A percentile compares a stretch with the other conserved stretches of the same genome.
Evolutionary conservation across 1,140 invertebrate species (phyloP).

Genomic region (Aphelenchoides besseyi): DNA sequence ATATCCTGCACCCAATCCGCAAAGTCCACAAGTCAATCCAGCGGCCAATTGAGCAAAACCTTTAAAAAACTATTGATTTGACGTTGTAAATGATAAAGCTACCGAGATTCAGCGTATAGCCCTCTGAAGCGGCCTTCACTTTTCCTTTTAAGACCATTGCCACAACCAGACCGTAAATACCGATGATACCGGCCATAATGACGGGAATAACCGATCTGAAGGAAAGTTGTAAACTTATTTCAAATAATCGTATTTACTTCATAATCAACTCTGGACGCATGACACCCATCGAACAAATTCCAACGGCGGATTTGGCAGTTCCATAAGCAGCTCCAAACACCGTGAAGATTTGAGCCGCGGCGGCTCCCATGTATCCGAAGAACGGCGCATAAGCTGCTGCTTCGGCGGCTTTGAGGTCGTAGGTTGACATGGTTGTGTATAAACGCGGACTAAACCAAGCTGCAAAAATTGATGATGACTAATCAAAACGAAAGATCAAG

Average conservation of each 20-base stretch:
- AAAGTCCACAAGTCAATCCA: conserved; percentile 91
- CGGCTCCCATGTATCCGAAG: conserved; percentile 96
- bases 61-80: no score
- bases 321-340: conserved; percentile 98
- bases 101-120: conserved; percentile 70
- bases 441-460: conserved; percentile 29
- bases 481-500: conserved; percentile 62
- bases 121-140: conserved; percentile 40
- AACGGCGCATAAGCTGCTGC: conserved; percentile 34
- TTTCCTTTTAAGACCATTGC: conserved; percentile 58
- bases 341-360: conserved; percentile 92
- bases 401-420: conserved; percentile 32
- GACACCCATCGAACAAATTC: conserved; percentile 98
- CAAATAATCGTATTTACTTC: conserved; percentile 98
- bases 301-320: conserved; percentile 96
- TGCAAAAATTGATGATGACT: conserved; percentile 35
- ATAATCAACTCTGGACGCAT: conserved; percentile 99
- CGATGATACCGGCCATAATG: conserved; percentile 78
- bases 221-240: conserved; percentile 13
- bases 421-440: conserved; percentile 56
- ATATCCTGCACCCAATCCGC: conserved; percentile 70
- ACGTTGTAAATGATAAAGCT: no score
- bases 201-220: conserved; percentile 91
- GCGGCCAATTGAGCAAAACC: conserved; percentile 94
- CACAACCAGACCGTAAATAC: conserved; percentile 58